phyloP scores from a whole-genome alignment of 2,113 vertebrate species.

The Gobius niger region DNA sequence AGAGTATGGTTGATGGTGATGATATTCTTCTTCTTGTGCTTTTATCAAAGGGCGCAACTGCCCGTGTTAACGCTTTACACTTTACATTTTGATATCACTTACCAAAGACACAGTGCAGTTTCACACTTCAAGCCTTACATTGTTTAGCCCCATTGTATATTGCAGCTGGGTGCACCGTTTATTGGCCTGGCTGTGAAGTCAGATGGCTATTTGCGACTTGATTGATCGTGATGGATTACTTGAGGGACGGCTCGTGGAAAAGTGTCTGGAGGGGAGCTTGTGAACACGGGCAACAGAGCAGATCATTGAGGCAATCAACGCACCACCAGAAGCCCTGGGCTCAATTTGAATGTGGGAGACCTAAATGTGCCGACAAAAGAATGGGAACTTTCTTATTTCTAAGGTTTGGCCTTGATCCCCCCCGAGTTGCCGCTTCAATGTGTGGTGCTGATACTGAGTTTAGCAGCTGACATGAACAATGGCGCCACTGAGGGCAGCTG shows the following conservation, averaged over 20 bases:
- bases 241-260: slow-evolving; percentile 40
- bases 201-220: slow-evolving; percentile 50
- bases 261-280: slow-evolving; percentile 43
- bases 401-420: neutral
- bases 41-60: no score
- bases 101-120: neutral
- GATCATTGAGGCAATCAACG: slow-evolving; percentile 59
- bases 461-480: slow-evolving; percentile 67
- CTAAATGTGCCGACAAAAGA: slow-evolving; percentile 40
- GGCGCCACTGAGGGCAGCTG: slow-evolving; percentile 35
- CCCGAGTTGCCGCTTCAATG: slow-evolving; percentile 2
- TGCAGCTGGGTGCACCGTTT: slow-evolving; percentile 12
- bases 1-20: no score
- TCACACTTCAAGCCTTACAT: neutral
- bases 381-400: slow-evolving; percentile 4
- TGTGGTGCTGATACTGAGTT: slow-evolving; percentile 35
- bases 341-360: slow-evolving; percentile 51
- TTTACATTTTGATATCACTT: no score
- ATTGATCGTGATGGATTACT: slow-evolving; percentile 65
- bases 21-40: no score
- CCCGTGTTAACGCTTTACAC: no score
- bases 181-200: slow-evolving; percentile 40
- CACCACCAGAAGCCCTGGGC: slow-evolving; percentile 30
- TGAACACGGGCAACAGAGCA: slow-evolving; percentile 55
- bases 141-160: neutral